These are phyloP conservation scores for Pogonognathellus flavescens DNA, from an alignment of 1,140 invertebrate species.

Conservation along the genomic window DNA sequence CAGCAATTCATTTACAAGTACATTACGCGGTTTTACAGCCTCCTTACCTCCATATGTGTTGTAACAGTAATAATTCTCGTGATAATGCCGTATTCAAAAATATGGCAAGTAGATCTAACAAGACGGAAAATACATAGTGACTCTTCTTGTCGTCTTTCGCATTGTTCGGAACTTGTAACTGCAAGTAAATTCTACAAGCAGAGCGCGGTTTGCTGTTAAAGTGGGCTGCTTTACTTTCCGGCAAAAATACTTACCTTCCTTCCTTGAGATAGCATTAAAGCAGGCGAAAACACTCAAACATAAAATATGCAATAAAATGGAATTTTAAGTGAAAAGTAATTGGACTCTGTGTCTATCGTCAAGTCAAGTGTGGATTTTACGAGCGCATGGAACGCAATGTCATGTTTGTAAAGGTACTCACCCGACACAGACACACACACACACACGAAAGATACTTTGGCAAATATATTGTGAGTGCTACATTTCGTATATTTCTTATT, in stretches of 20 bases:
- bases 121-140: too few relatives aligned
- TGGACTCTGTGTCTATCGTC: slow-evolving; percentile 41
- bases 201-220: not conserved
- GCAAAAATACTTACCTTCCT: slow-evolving; percentile 4
- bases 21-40: too few relatives aligned
- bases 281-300: slow-evolving; percentile 26
- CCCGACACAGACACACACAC: not conserved
- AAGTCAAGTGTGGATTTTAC: slow-evolving; percentile 48
- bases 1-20: too few relatives aligned
- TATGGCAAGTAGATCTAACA: too few relatives aligned
- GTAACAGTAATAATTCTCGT: too few relatives aligned
- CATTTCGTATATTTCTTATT: too few relatives aligned
- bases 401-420: slow-evolving; percentile 24
- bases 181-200: too few relatives aligned
- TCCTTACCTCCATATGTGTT: too few relatives aligned
- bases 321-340: slow-evolving; percentile 47
- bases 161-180: too few relatives aligned
- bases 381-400: slow-evolving; percentile 37
- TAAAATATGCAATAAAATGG: slow-evolving; percentile 45
- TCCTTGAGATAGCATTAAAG: not conserved
- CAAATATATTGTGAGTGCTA: not conserved
- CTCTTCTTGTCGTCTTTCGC: too few relatives aligned
- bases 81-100: too few relatives aligned
- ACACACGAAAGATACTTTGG: not conserved
- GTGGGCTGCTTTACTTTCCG: not conserved